Conservation (phyloP, 2,888 invertebrate species). For the Eupithecia pulchellata region DNA sequence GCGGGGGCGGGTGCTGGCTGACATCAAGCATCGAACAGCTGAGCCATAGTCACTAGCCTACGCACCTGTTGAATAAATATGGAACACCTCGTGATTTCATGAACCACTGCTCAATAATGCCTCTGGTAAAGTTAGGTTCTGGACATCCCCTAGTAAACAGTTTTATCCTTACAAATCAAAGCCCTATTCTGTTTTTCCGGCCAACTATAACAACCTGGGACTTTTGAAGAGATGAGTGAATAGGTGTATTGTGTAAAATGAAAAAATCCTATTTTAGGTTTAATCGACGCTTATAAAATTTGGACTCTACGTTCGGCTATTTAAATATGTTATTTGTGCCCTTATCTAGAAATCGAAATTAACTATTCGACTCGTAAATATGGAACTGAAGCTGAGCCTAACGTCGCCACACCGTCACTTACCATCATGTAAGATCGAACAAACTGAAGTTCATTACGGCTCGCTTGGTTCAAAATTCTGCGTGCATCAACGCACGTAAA, state of each 20-base stretch:
- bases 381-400: constrained; percentile 36
- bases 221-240: not conserved
- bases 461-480: constrained; percentile 18
- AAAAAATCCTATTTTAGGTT: not conserved
- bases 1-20: constrained; percentile 36
- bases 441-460: constrained; percentile 26
- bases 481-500: no score
- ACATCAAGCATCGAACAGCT: constrained; percentile 23
- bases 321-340: no score
- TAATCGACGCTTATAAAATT: not conserved
- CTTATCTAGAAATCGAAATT: no score
- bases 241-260: not conserved
- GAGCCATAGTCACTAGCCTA: constrained; percentile 41
- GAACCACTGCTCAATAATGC: not conserved
- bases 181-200: no score
- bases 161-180: no score
- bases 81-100: constrained; percentile 21
- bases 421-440: no score
- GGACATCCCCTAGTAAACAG: no score
- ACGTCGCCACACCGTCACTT: no score
- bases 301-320: not conserved
- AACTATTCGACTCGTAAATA: constrained; percentile 39
- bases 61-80: constrained; percentile 46
- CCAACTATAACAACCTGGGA: not conserved
- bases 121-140: no score